A percentile compares a stretch with the other conserved stretches of the same genome.
Evolutionary conservation across 2,113 vertebrate species (phyloP).

Genomic region (Monopterus albus): DNA sequence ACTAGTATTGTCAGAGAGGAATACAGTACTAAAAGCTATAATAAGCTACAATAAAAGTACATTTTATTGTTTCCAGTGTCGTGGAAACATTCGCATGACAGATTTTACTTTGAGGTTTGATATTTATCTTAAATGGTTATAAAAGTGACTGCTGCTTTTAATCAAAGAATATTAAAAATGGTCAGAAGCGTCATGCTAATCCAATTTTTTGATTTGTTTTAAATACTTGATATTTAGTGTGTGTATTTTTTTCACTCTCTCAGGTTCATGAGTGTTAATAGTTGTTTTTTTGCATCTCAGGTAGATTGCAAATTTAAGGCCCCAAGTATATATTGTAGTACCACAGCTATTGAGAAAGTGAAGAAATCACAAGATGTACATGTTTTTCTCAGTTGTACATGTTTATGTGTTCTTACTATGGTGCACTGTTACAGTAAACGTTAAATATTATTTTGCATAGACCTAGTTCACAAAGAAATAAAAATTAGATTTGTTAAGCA

Average conservation of each 20-base stretch:
- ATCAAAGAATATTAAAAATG: slow-evolving; percentile 34
- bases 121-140: slow-evolving; percentile 61
- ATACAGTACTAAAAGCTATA: slow-evolving; percentile 36
- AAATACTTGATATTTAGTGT: slow-evolving; percentile 64
- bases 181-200: slow-evolving; percentile 23
- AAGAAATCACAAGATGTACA: slow-evolving; percentile 75
- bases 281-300: slow-evolving; percentile 86
- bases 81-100: slow-evolving; percentile 64
- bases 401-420: slow-evolving; percentile 82
- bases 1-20: slow-evolving; percentile 31
- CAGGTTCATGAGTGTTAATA: slow-evolving; percentile 83
- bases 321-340: slow-evolving; percentile 76
- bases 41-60: slow-evolving; percentile 32
- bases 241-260: slow-evolving; percentile 81
- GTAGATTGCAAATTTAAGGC: slow-evolving; percentile 82
- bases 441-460: slow-evolving; percentile 83
- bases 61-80: slow-evolving; percentile 47
- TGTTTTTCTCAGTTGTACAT: slow-evolving; percentile 80
- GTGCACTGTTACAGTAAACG: slow-evolving; percentile 83
- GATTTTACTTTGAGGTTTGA: slow-evolving; percentile 50
- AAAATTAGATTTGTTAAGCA: slow-evolving; percentile 82
- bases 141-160: slow-evolving; percentile 49
- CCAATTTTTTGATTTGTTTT: slow-evolving; percentile 32
- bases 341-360: slow-evolving; percentile 68
- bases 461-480: slow-evolving; percentile 81